Evolutionary conservation across 2,113 vertebrate genomes (phyloP).

Genomic region (Cottus gobio): DNA sequence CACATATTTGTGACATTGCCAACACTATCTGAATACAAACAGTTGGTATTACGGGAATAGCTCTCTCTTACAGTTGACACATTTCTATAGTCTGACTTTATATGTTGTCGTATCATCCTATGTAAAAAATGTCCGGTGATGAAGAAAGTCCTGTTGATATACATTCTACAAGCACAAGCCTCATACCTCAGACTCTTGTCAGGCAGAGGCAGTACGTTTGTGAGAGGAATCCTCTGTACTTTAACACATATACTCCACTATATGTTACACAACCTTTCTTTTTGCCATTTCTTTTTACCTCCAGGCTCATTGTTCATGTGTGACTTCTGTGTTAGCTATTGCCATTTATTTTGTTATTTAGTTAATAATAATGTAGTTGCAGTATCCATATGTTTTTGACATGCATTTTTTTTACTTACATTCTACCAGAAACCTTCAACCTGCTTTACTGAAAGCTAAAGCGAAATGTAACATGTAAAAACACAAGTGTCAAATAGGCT

Average conservation of each 20-base stretch:
- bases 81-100: not conserved
- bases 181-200: not conserved
- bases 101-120: not conserved
- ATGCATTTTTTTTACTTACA: not conserved
- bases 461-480: conserved; percentile 25
- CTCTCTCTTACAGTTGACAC: not conserved
- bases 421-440: not conserved
- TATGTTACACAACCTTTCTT: conserved; percentile 4
- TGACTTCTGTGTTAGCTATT: not conserved
- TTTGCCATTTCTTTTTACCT: not conserved
- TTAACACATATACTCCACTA: conserved; percentile 40
- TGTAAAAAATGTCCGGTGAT: not conserved
- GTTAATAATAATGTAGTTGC: not conserved
- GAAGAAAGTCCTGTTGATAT: not conserved
- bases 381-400: not conserved
- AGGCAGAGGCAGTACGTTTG: conserved; percentile 34
- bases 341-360: not conserved
- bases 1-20: not conserved
- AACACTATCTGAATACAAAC: not conserved
- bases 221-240: conserved; percentile 46
- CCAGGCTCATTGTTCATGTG: not conserved
- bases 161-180: not conserved
- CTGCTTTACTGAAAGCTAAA: not conserved
- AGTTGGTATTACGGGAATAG: not conserved
- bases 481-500: not conserved